Conservation (phyloP, 2,797 vertebrate genomes). For the Gobio occitaniae region DNA sequence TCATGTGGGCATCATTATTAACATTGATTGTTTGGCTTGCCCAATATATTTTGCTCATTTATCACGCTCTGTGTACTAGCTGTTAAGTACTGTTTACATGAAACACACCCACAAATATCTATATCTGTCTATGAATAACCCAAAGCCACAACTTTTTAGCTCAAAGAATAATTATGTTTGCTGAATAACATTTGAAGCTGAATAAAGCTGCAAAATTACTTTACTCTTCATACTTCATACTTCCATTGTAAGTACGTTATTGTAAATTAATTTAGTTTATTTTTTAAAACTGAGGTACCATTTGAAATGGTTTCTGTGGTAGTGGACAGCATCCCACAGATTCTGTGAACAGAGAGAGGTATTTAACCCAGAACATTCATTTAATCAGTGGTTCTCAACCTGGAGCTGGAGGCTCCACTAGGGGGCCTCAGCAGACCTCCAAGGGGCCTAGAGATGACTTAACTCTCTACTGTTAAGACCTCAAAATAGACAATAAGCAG, state of each 20-base stretch:
- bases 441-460: not conserved
- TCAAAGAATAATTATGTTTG: too few species aligned
- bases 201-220: not conserved
- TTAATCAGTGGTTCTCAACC: not conserved
- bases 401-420: not conserved
- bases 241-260: not conserved
- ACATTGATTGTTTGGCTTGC: too few species aligned
- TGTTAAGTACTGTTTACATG: too few species aligned
- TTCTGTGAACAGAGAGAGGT: not conserved
- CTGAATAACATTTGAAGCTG: too few species aligned
- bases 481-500: not conserved
- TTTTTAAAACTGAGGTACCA: not conserved
- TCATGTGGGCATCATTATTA: too few species aligned
- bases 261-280: not conserved
- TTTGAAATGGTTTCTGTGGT: not conserved
- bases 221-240: not conserved
- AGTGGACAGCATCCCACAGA: not conserved
- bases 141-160: not conserved
- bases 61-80: too few species aligned
- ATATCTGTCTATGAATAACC: not conserved
- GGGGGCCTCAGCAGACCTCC: not conserved
- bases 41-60: too few species aligned
- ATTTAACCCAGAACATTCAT: conserved; percentile 1
- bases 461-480: not conserved
- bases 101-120: too few species aligned